Evolutionary conservation across 1,140 invertebrate genomes (phyloP).

Genomic region (Nylanderia fulva): DNA sequence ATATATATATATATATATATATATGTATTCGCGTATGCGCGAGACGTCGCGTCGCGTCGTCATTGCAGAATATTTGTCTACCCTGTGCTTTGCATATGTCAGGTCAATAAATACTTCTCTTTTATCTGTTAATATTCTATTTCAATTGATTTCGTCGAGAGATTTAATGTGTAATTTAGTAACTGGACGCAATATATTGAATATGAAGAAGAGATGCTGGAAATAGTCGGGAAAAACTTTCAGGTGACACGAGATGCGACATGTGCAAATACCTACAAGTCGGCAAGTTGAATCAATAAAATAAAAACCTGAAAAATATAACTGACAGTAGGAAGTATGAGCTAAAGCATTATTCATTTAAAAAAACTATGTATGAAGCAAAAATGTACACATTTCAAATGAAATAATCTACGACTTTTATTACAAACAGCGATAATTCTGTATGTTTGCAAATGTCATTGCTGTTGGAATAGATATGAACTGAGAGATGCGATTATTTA

Average conservation of each 20-base stretch:
- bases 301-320: neutral
- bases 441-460: neutral
- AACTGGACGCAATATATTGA: neutral
- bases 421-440: neutral
- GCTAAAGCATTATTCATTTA: conserved; percentile 17
- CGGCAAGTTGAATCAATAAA: neutral
- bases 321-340: neutral
- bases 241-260: neutral
- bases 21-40: neutral
- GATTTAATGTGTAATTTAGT: neutral
- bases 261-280: neutral
- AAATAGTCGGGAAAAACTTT: neutral
- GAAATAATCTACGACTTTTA: conserved; percentile 19
- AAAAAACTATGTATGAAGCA: neutral
- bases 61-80: neutral
- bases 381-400: neutral
- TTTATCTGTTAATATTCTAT: neutral
- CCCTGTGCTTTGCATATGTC: too few species aligned
- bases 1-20: too few species aligned
- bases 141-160: neutral
- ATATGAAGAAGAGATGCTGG: neutral
- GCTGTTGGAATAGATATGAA: neutral
- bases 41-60: too few species aligned
- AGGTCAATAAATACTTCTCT: neutral
- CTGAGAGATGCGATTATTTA: neutral